phyloP scores from a whole-genome alignment of 30 jellyfish, hydroid and myxozoan species.

The Aurelia sp. region DNA sequence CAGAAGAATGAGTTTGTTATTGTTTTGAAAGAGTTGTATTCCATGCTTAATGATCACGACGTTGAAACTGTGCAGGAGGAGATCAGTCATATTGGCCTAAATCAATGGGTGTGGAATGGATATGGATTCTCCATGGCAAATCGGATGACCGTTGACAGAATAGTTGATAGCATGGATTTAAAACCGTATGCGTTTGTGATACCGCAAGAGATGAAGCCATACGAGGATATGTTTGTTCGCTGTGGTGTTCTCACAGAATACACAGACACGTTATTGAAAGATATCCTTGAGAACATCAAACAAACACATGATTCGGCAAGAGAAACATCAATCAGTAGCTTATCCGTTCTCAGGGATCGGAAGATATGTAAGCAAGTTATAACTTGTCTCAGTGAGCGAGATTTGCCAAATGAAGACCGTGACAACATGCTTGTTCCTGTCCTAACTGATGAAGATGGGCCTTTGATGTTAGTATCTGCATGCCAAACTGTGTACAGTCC shows the following conservation, averaged over 20 bases:
- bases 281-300: conserved; percentile 2
- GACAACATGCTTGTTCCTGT: conserved; percentile 36
- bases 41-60: no score
- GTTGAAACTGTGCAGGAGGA: no score
- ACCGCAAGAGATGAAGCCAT: conserved; percentile 22
- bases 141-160: not conserved
- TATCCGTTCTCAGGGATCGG: not conserved
- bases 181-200: conserved; percentile 24
- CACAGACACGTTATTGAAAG: not conserved
- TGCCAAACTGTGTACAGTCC: conserved; percentile 35
- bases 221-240: not conserved
- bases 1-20: not conserved
- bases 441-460: conserved; percentile 7
- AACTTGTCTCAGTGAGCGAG: not conserved
- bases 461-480: not conserved
- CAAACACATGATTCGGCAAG: not conserved
- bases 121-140: conserved; percentile 28
- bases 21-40: conserved; percentile 6
- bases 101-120: conserved; percentile 54
- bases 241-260: not conserved
- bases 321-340: not conserved
- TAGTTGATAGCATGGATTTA: conserved; percentile 1
- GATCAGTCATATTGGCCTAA: no score
- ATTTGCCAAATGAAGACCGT: not conserved
- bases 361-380: conserved; percentile 6